Conservation (phyloP, 2,888 invertebrate genomes). For the Colletes collaris region DNA sequence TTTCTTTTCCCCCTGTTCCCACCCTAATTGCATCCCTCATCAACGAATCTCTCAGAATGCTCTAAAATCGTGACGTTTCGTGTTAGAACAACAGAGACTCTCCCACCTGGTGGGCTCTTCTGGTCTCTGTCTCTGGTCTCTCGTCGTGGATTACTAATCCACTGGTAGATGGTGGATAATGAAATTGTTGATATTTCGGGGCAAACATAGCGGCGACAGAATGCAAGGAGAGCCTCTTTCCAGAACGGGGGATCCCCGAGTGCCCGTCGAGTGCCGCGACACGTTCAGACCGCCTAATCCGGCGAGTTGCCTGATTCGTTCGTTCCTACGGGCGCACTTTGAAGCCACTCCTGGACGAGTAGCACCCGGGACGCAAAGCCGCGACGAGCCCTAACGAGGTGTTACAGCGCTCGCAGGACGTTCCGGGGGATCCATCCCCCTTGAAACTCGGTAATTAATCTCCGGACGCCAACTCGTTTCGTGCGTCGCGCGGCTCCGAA, state of each 20-base stretch:
- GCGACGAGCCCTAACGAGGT: conserved; percentile 58
- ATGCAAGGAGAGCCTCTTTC: conserved; percentile 5
- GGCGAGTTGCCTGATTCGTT: conserved; percentile 38
- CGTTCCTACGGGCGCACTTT: conserved; percentile 6
- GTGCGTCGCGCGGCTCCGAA: conserved; percentile 57
- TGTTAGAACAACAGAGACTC: too few species aligned
- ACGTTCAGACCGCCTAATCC: conserved; percentile 43
- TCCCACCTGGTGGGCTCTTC: too few species aligned
- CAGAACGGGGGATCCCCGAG: not conserved
- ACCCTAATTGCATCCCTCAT: too few species aligned
- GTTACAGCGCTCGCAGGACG: conserved; percentile 53
- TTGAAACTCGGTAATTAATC: conserved; percentile 69
- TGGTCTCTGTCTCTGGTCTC: too few species aligned
- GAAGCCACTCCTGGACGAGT: conserved; percentile 30
- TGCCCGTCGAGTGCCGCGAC: conserved; percentile 5
- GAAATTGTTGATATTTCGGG: too few species aligned
- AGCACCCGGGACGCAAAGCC: conserved; percentile 44
- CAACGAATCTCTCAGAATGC: too few species aligned
- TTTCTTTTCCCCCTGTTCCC: too few species aligned
- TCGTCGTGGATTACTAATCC: too few species aligned
- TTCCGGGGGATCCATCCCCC: conserved; percentile 52
- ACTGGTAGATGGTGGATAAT: too few species aligned
- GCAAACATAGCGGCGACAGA: too few species aligned
- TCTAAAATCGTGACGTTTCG: too few species aligned
- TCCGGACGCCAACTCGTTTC: conserved; percentile 61